Base-by-base conservation (phyloP, 2,113 vertebrate genomes). In the Myiagra hebetior region DNA sequence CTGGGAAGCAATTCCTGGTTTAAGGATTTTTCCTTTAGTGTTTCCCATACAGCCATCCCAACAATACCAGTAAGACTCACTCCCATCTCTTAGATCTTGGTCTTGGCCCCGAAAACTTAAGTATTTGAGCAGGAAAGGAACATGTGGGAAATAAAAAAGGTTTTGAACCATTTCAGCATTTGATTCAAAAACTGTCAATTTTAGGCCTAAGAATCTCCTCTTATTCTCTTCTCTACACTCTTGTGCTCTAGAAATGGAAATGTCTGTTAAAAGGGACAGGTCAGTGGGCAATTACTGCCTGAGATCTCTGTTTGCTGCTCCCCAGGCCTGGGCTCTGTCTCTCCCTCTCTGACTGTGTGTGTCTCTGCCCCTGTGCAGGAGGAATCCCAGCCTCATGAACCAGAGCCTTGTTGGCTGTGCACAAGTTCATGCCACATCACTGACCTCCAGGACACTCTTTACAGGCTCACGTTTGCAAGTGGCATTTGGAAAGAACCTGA, bases 271-370 rank as follows among this genome's bases (percentile, higher is more conserved):
- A 67, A 47, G 15, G 22, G 50, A 59, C n/a, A 39, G 49, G 20
- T 7, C 37, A 11, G 12, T 17, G 16, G 6, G 9, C 67, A 69
- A 50, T 22, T 5, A 4, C 53, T 65, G 20, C 41, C 26, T 5
- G 20, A 35, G 28, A 30, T 7, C 5, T 5, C 17, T 37, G 10
- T 33, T 75, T 57, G 15, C 42, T 62, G 39, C 28, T 78, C 57
- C 39, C 15, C 24, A 24, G n/a, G 33, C 18, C 2, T 1, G 7
- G 1, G 28, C 1, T 26, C 31, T 70, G n/a, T 2, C 21, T n/a
- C 24, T 60, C 47, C 21, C 59, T 17, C n/a, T 18, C 42, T 12
- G 31, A 4, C 52, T 23, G 13, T 8, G 0, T 2, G 5, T 1
- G 21, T 47, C 35, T 68, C 85, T 67, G 27, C 24, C 37, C n/a